Conservation (phyloP, 2,797 vertebrate genomes). For the Lagocephalus sceleratus region DNA sequence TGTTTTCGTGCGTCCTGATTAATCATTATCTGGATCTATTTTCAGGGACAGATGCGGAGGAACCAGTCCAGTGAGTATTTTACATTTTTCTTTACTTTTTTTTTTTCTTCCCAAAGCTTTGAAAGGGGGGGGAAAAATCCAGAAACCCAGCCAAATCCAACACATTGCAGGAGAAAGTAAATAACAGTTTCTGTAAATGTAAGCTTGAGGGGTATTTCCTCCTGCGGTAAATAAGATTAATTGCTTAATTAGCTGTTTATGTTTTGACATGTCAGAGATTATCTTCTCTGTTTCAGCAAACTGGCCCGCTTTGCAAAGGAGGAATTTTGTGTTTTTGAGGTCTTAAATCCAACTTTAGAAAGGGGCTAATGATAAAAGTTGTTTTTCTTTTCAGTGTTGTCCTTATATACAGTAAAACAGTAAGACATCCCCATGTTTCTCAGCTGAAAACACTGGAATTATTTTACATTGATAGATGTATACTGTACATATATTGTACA, state of each 20-base stretch:
- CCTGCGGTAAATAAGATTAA: slow-evolving; percentile 58
- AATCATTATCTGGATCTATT: slow-evolving; percentile 64
- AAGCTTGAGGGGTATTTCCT: slow-evolving; percentile 42
- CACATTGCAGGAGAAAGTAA: slow-evolving; percentile 57
- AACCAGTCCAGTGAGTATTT: slow-evolving; percentile 95
- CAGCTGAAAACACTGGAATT: slow-evolving; percentile 11
- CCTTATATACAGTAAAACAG: background rate
- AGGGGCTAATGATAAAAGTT: background rate
- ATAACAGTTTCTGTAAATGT: slow-evolving; percentile 52
- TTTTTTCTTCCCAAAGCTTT: slow-evolving; percentile 56
- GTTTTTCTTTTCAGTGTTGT: background rate
- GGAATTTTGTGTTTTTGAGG: slow-evolving; percentile 12
- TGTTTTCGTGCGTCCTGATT: slow-evolving; percentile 27
- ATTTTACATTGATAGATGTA: background rate
- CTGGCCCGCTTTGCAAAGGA: slow-evolving; percentile 10
- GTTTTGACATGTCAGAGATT: slow-evolving; percentile 62
- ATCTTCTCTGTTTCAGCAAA: slow-evolving; percentile 48
- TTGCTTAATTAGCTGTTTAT: slow-evolving; percentile 68
- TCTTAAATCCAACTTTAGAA: background rate
- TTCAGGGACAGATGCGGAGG: slow-evolving; percentile 89
- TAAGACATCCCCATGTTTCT: slow-evolving; percentile 4
- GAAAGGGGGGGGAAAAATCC: slow-evolving; percentile 58
- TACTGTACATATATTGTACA: slow-evolving; percentile 69
- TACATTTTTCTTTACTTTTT: slow-evolving; percentile 50
- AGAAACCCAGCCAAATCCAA: slow-evolving; percentile 63